Base-by-base conservation (phyloP, 2,888 invertebrate genomes). In the Phyto melanocephala region DNA sequence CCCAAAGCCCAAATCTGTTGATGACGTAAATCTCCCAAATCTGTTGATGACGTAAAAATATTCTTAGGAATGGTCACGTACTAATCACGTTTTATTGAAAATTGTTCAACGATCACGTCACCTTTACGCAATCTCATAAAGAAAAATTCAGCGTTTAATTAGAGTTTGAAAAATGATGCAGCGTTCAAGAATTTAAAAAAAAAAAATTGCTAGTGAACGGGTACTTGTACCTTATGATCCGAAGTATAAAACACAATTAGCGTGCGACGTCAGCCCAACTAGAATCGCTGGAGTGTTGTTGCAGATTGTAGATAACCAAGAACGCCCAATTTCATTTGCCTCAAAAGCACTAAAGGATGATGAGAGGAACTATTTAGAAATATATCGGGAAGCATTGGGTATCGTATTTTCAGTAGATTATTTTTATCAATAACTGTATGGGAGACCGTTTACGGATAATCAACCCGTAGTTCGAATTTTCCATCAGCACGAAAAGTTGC, bases 181-280 rank as follows among this genome's bases (percentile, higher is more conserved):
- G 72, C 83, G 4, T 84, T 84, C 45, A 20, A 68, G 33, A 75
- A 35, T 8, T 33, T 81, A 8, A 79, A 84, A 72, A 15, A 33
- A n/a, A 76, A 80, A 72, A 76, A n/a, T 80, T 8, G 62, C 56
- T 6, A n/a, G n/a, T n/a, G n/a, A n/a, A n/a, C n/a, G n/a, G n/a
- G n/a, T n/a, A n/a, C n/a, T n/a, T n/a, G n/a, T 80, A 11, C 76
- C 81, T 7, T 83, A 74, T 47, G 35, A 83, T 52, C 83, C 84
- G 4, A 13, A 72, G 5, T 50, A 70, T 37, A 33, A 47, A 17
- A n/a, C 72, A 10, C 58, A 67, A 47, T 33, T 81, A 20, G 71
- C 80, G n/a, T 84, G 80, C 40, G 82, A 84, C 28, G 84, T 83
- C 2, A 84, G 83, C 45, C 84, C 83, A 45, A 71, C 70, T 13